These are phyloP conservation scores for Apotomis capreana DNA, from an alignment of 2,888 invertebrate species.

Conservation along the genomic window DNA sequence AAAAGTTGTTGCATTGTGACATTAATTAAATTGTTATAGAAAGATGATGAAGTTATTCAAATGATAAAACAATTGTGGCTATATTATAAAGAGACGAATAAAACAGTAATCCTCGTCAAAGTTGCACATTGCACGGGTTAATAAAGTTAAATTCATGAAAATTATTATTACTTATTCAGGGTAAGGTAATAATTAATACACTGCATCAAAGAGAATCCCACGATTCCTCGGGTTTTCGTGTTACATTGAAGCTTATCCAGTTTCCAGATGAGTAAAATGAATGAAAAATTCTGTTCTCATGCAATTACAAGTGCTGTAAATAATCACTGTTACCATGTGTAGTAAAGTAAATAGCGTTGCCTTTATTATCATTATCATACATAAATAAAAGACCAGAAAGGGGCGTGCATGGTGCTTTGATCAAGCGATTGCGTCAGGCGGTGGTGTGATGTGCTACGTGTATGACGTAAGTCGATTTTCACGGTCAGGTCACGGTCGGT, in stretches of 20 bases:
- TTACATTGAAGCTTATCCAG: not conserved
- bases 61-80: not conserved
- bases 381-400: conserved; percentile 18
- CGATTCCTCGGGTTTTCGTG: too few relatives aligned
- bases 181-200: not conserved
- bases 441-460: conserved; percentile 43
- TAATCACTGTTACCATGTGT: not conserved
- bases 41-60: not conserved
- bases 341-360: not conserved
- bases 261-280: not conserved
- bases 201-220: not conserved
- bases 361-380: not conserved
- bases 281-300: not conserved
- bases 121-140: not conserved
- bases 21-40: not conserved
- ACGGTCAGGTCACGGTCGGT: conserved; percentile 44
- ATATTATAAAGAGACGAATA: not conserved
- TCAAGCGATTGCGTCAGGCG: conserved; percentile 31
- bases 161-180: not conserved
- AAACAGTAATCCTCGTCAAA: not conserved
- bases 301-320: not conserved
- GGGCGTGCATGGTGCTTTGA: conserved; percentile 34
- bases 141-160: not conserved
- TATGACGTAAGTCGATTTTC: conserved; percentile 44
- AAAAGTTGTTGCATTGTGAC: conserved; percentile 9